phyloP scores from a whole-genome alignment of 2,113 vertebrate genomes.

The Rhinolophus ferrumequinum region DNA sequence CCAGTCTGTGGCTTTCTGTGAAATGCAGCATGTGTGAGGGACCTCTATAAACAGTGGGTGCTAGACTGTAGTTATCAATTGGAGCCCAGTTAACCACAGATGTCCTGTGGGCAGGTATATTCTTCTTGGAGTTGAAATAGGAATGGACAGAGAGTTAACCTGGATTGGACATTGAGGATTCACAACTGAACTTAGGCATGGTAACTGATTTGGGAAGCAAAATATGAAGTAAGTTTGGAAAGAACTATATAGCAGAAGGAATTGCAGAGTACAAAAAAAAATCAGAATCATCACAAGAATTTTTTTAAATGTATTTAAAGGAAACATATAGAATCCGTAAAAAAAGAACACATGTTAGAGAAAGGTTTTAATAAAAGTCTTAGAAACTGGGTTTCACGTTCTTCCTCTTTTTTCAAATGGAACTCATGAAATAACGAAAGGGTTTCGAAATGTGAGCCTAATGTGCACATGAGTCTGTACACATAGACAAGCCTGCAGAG shows the following conservation, averaged over 20 bases:
- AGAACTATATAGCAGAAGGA: background rate
- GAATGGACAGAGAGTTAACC: background rate
- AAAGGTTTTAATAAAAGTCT: background rate
- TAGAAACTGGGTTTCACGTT: background rate
- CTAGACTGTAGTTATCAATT: background rate
- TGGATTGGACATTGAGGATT: background rate
- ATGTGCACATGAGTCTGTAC: background rate
- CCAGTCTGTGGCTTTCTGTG: background rate
- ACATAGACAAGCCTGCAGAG: background rate
- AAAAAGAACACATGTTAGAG: background rate
- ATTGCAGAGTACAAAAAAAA: background rate
- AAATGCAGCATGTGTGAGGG: background rate
- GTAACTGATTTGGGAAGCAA: background rate
- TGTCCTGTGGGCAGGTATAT: background rate
- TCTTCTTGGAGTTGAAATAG: no score
- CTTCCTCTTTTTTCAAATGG: background rate
- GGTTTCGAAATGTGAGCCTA: background rate
- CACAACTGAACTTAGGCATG: background rate
- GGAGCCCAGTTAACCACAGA: background rate
- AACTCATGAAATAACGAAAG: background rate
- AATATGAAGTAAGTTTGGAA: background rate
- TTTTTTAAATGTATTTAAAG: background rate
- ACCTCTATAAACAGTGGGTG: background rate
- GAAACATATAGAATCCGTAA: background rate
- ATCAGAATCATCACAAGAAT: background rate